phyloP scores from a whole-genome alignment of 2,888 invertebrate genomes.

The Habroteleia sp. region DNA sequence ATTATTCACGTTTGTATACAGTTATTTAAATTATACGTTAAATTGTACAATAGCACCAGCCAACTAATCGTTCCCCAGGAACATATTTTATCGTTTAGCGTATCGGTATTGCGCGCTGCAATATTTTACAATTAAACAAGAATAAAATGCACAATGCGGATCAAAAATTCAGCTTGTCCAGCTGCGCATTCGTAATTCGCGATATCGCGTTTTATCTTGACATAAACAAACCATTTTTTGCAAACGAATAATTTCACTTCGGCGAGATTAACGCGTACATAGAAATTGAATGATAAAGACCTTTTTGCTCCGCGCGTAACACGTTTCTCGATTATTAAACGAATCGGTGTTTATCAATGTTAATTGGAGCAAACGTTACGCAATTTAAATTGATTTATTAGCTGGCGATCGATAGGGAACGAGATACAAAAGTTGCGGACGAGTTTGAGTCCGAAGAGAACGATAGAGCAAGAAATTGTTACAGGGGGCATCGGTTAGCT shows the following conservation, averaged over 20 bases:
- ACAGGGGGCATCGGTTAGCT: slow-evolving; percentile 61
- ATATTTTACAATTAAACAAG: no score
- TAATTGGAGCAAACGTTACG: slow-evolving; percentile 41
- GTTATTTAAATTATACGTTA: no score
- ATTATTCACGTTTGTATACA: no score
- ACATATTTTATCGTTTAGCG: no score
- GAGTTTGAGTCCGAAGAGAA: slow-evolving; percentile 53
- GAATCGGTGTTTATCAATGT: slow-evolving; percentile 18
- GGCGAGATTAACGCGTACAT: background rate
- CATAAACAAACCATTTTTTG: no score
- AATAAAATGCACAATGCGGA: no score
- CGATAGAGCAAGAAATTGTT: slow-evolving; percentile 57
- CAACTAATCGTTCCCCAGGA: no score
- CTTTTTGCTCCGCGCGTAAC: background rate
- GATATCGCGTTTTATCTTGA: no score
- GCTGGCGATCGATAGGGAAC: slow-evolving; percentile 22
- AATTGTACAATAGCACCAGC: no score
- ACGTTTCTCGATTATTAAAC: slow-evolving; percentile 7
- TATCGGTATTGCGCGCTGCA: no score
- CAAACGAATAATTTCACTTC: background rate
- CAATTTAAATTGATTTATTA: slow-evolving; percentile 39
- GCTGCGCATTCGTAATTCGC: no score
- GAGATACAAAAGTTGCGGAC: slow-evolving; percentile 39
- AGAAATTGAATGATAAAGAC: background rate
- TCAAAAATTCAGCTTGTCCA: no score